Evolutionary conservation across 2,888 invertebrate species (phyloP), one percentile per base, ranked within the genome.

Genomic region (Branchinecta sandiegonensis): DNA sequence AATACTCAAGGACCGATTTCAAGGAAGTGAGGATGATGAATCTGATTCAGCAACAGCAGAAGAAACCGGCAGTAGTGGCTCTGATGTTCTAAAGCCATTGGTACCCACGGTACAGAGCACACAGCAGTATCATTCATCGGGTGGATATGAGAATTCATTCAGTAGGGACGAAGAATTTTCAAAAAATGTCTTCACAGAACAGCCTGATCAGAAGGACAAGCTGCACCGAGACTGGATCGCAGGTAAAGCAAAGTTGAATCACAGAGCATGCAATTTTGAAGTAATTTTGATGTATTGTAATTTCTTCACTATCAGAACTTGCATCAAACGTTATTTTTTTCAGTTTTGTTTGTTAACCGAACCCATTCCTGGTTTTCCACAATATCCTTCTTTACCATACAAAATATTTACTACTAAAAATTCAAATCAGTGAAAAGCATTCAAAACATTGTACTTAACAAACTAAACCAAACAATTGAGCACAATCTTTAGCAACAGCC

Each of bases 1-100:
- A 76, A 89, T 92, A 68, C 80, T 91, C 71, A 88, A 88, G 76
- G 89, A 90, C 78, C 84, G 87, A 73, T 90, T 86, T 78, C 88
- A 90, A 76, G 88, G 87, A 47, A 83, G 86, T 66, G 89, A 89
- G 77, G 82, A 85, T 72, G 91, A 90, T 77, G 90, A 90, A 77
- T 80, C 80, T 70, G 82, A 83, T 72, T 82, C 82, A 73, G 79
- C 82, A 71, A 82, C 82, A 79, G 77, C 81, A 79, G 81, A 78
- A 73, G 76, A 78, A 74, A 72, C 75, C 71, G 74, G 79, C 75
- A 72, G 76, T 75, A 77, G 79, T 67, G 76, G 77, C n/a, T 69
- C 72, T 37, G 73, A 73, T 76, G 78, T 71, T 74, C 77, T 72
- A 65, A 73, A 56, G 63, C 63, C 63, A 11, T 8, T 56, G 9